phyloP scores from a whole-genome alignment of 1,140 invertebrate genomes.

The Venturia canescens region DNA sequence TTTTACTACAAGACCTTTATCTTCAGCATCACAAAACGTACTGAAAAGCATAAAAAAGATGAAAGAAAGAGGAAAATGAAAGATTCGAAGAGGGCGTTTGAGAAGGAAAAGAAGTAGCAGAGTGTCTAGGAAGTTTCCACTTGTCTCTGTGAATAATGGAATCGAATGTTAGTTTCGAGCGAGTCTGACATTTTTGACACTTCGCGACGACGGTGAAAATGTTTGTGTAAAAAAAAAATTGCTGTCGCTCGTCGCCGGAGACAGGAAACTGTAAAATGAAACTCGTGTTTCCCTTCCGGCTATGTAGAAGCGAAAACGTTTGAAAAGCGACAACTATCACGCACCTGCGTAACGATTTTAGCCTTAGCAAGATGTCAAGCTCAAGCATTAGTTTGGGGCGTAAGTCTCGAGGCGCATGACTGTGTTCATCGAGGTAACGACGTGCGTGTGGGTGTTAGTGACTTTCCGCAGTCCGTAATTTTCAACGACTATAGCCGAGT shows the following conservation, averaged over 20 bases:
- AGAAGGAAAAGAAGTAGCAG: too few relatives aligned
- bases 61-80: too few relatives aligned
- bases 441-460: neutral
- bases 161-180: too few relatives aligned
- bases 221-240: neutral
- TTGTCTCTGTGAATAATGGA: too few relatives aligned
- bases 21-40: too few relatives aligned
- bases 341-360: constrained; percentile 34
- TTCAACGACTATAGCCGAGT: neutral
- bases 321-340: constrained; percentile 24
- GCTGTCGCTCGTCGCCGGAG: neutral
- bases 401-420: neutral
- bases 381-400: constrained; percentile 19
- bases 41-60: too few relatives aligned
- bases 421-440: neutral
- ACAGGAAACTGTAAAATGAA: constrained; percentile 6
- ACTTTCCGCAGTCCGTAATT: constrained; percentile 2
- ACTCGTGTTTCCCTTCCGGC: constrained; percentile 9
- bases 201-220: neutral
- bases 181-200: neutral
- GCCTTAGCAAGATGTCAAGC: constrained; percentile 17
- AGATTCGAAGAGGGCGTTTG: too few relatives aligned
- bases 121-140: too few relatives aligned
- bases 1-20: too few relatives aligned
- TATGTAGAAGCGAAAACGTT: constrained; percentile 1